Conservation (phyloP, 2,888 invertebrate species). For the Agrochola macilenta region DNA sequence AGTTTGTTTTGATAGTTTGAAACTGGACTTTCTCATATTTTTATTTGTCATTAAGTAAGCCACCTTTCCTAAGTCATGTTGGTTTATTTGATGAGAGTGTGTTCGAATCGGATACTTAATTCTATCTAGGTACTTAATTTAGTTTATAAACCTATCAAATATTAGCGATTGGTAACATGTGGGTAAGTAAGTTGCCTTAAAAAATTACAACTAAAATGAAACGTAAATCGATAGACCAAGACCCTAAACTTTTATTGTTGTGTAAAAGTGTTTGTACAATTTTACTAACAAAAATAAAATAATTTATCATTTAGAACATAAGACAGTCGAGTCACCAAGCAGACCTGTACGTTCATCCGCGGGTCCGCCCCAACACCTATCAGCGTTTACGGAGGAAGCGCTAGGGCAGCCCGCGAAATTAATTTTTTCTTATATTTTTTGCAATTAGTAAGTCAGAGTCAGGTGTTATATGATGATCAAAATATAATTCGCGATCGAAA, state of each 20-base stretch:
- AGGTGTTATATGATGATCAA: background rate
- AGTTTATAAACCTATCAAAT: background rate
- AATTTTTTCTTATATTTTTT: background rate
- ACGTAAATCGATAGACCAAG: background rate
- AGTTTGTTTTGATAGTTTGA: background rate
- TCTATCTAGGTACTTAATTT: background rate
- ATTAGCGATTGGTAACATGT: background rate
- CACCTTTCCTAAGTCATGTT: background rate
- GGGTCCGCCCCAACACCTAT: slow-evolving; percentile 50
- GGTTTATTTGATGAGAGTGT: background rate
- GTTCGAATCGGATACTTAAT: background rate
- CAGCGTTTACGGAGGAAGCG: slow-evolving; percentile 35
- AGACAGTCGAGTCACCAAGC: background rate
- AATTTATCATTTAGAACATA: background rate
- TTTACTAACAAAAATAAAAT: too few relatives aligned
- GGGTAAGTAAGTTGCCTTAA: too few relatives aligned
- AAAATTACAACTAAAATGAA: background rate
- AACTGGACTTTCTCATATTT: background rate
- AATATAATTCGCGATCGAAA: background rate
- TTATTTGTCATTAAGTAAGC: too few relatives aligned
- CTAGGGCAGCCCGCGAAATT: background rate
- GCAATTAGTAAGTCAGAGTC: too few relatives aligned
- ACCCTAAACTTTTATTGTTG: background rate
- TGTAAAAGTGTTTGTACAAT: too few relatives aligned
- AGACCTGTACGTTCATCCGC: background rate